Percentiles rank a stretch among this genome's conserved stretches.
phyloP scores from a whole-genome alignment of 2,797 vertebrate species.

The Dryobates pubescens region DNA sequence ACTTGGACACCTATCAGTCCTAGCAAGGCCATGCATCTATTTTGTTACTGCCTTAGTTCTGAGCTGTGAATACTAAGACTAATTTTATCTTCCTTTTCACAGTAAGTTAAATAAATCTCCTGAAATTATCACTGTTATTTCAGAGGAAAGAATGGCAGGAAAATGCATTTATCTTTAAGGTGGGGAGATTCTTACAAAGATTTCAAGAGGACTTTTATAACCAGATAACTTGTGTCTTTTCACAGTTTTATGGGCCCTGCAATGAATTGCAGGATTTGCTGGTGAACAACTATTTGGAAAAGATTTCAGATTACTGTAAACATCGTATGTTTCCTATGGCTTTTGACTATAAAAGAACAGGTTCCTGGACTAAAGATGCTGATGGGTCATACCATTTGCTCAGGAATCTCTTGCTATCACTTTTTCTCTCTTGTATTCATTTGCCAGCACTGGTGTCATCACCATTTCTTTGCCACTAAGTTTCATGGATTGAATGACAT shows the following conservation, averaged over 20 bases:
- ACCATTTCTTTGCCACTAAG: neutral
- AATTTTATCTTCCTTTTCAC: neutral
- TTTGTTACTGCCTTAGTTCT: neutral
- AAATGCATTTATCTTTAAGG: neutral
- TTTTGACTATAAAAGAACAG: neutral
- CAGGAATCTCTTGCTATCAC: neutral
- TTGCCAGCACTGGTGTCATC: neutral
- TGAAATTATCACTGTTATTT: neutral
- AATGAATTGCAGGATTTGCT: neutral
- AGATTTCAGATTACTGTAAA: neutral
- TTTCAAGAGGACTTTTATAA: neutral
- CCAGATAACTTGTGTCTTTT: neutral
- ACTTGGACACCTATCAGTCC: neutral
- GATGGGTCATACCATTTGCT: neutral
- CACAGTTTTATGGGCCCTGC: neutral
- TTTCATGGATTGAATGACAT: neutral
- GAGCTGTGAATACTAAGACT: neutral
- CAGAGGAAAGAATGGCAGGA: neutral
- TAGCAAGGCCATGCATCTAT: neutral
- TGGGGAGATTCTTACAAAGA: neutral
- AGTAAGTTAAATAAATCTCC: neutral
- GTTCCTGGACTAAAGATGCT: neutral
- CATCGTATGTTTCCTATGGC: neutral
- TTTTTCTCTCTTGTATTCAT: neutral
- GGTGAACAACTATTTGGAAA: neutral